Base-by-base conservation (phyloP, 1,140 invertebrate genomes). In the Drosophila navojoa region DNA sequence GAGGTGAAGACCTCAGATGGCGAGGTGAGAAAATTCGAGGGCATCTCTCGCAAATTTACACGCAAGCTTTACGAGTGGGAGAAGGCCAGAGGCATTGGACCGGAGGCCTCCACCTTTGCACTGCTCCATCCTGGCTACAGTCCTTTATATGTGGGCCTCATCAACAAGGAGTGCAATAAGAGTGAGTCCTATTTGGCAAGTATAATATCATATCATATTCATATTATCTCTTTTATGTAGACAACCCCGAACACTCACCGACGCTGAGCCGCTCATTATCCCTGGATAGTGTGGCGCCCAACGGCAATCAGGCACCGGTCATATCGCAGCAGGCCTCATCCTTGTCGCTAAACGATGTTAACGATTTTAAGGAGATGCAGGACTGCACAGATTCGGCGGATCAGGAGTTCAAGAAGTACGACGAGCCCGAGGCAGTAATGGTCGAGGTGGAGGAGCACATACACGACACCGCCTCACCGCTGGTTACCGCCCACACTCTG, bases 51-150 rank as follows among this genome's bases (percentile, higher is more conserved):
- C 55, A 97, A 97, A 75, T 98, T 98, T 90, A 97, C 96, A 0
- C 95, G 96, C 40, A 97, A 97, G 89, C 93, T 98, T 0, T 97
- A 97, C 90, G 97, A 98, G 90, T 98, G 97, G 97, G 97, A 98
- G 90, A 96, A 97, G 71, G 95, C 96, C 29, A 93, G 95, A 52
- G 96, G 96, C 3, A 97, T 97, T 54, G 95, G 94, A 1, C 96
- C 95, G 0, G 96, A 97, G 91, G 94, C 95, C 0, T 97, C 96
- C 0, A 97, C 96, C 0, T 96, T 97, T 67, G 95, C 96, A 0
- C 90, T 97, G 0, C 92, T 97, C 0, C 94, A 95, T 80, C 94
- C 94, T 0, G 93, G 93, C 9, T 93, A 94, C 78, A 90, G 91
- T 53, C 92, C 92, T 54, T 79, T 91, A 7, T 82, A 91, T 63